Percentiles rank a stretch among this genome's conserved stretches.
Conservation (phyloP, 2,113 vertebrate genomes). For the Paralichthys olivaceus region DNA sequence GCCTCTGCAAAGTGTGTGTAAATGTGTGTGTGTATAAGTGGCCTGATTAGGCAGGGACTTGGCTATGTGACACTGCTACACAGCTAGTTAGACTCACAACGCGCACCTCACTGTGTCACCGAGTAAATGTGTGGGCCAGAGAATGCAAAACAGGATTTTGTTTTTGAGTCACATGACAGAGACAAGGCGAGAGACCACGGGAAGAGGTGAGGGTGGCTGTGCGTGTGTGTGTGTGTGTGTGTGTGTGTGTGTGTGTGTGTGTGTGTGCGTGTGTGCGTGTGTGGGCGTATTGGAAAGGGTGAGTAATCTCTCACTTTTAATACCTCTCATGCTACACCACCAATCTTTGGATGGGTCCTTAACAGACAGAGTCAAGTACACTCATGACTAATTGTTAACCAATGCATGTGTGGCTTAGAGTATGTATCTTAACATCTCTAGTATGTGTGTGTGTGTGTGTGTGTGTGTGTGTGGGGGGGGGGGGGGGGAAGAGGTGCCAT, state of each 20-base stretch:
- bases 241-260: constrained; percentile 1
- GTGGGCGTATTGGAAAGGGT: constrained; percentile 62
- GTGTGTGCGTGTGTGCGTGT: constrained; percentile 10
- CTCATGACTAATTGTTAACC: constrained; percentile 77
- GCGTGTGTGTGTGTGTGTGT: constrained; percentile 5
- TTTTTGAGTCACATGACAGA: constrained; percentile 64
- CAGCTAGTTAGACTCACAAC: constrained; percentile 69
- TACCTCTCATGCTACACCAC: constrained; percentile 73
- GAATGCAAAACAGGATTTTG: constrained; percentile 67
- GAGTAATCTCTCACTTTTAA: constrained; percentile 73
- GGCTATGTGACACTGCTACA: constrained; percentile 70
- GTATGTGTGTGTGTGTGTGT: constrained; percentile 10
- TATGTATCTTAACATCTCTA: constrained; percentile 19
- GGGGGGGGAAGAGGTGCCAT: background rate
- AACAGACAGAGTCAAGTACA: constrained; percentile 79
- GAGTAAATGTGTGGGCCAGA: constrained; percentile 58
- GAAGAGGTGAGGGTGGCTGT: constrained; percentile 28
- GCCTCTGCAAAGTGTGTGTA: constrained; percentile 64
- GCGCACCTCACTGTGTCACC: constrained; percentile 56
- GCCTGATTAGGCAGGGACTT: constrained; percentile 72
- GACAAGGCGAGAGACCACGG: constrained; percentile 32
- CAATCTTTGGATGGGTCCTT: constrained; percentile 75
- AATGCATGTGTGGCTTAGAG: constrained; percentile 41
- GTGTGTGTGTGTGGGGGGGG: background rate
- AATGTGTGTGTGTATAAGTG: constrained; percentile 50